These are phyloP conservation scores for Luscinia luscinia DNA, from an alignment of 2,797 vertebrate genomes.

Conservation along the genomic window DNA sequence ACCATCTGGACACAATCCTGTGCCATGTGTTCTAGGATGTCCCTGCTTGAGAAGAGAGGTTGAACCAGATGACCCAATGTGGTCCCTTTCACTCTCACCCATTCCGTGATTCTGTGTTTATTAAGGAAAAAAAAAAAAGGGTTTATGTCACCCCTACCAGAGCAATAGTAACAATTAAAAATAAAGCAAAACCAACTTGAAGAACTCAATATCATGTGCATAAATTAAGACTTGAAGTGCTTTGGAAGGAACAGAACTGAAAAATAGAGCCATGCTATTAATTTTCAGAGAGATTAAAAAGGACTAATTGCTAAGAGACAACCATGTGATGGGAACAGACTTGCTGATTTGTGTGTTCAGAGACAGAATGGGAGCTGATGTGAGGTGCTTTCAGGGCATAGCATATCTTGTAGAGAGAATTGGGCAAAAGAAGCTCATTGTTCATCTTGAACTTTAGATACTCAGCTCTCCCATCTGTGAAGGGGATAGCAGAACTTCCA, in stretches of 20 bases:
- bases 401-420: background rate
- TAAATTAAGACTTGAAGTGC: background rate
- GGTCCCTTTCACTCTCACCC: background rate
- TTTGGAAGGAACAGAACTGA: background rate
- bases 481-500: background rate
- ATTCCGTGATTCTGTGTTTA: background rate
- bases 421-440: background rate
- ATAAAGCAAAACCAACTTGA: fast-evolving
- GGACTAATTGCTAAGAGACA: background rate
- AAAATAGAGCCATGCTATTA: background rate
- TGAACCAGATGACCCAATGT: background rate
- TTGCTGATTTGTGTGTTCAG: background rate
- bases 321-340: background rate
- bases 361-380: background rate
- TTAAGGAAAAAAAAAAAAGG: background rate
- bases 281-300: background rate
- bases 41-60: background rate
- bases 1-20: background rate
- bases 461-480: background rate
- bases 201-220: fast-evolving
- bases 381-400: background rate
- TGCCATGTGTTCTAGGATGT: background rate
- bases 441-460: background rate
- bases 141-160: fast-evolving
- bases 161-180: background rate